Conservation (phyloP, 2,888 invertebrate genomes). For the Lasius platythorax region DNA sequence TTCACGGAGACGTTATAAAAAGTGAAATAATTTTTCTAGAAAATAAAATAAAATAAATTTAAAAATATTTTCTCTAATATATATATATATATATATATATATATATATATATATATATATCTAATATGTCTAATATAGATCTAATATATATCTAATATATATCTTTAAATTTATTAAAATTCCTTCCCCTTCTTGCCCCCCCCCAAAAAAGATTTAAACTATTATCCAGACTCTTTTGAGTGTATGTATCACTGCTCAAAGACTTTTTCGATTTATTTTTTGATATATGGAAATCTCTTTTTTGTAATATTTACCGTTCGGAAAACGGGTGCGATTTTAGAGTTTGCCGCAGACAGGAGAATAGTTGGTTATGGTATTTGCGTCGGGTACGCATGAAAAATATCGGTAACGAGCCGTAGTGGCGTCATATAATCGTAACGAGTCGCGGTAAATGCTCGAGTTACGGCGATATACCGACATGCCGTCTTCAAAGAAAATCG, state of each 20-base stretch:
- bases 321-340: background rate
- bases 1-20: background rate
- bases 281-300: background rate
- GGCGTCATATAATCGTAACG: conserved; percentile 42
- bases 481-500: conserved; percentile 1
- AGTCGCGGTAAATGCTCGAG: conserved; percentile 39
- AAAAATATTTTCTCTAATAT: conserved; percentile 4
- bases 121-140: too few species aligned
- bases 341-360: background rate
- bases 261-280: background rate
- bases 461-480: background rate
- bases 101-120: too few species aligned
- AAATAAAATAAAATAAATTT: background rate
- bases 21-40: background rate
- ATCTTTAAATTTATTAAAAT: too few species aligned
- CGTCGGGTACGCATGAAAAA: conserved; percentile 20
- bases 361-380: conserved; percentile 20
- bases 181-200: too few species aligned
- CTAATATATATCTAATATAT: too few species aligned
- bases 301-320: background rate
- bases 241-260: background rate
- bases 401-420: conserved; percentile 47
- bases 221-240: background rate
- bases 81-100: background rate
- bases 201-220: too few species aligned